Evolutionary conservation across 2,113 vertebrate genomes (phyloP).

Genomic region (Glaucidium brasilianum): DNA sequence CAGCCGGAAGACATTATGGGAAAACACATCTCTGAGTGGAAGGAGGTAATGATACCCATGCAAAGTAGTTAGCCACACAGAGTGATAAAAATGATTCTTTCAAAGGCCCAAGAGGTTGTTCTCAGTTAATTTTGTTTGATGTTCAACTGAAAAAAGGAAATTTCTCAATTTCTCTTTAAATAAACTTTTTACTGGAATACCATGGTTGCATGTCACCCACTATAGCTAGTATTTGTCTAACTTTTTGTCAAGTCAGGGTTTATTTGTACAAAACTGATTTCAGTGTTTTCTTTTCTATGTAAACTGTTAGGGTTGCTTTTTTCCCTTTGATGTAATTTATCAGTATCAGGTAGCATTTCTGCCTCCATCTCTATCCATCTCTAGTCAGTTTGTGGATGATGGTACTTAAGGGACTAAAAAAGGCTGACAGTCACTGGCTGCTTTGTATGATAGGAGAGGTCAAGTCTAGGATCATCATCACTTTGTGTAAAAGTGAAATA

Average conservation of each 20-base stretch:
- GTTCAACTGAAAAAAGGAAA: neutral
- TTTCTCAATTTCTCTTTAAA: neutral
- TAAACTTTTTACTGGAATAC: neutral
- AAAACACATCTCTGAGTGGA: neutral
- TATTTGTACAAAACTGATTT: constrained; percentile 27
- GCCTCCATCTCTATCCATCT: neutral
- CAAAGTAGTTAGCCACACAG: neutral
- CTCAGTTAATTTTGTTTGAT: neutral
- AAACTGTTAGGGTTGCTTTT: neutral
- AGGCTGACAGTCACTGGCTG: neutral
- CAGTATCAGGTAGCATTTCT: neutral
- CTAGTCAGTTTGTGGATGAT: neutral
- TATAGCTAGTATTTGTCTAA: neutral
- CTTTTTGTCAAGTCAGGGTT: constrained; percentile 16
- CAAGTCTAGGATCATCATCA: neutral
- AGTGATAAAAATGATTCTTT: neutral
- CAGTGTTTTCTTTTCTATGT: neutral
- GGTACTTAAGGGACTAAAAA: neutral
- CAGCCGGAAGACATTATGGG: neutral
- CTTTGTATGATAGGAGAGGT: neutral
- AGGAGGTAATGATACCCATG: neutral
- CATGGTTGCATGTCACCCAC: neutral
- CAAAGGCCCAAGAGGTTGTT: neutral
- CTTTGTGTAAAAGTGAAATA: neutral
- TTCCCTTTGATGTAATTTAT: constrained; percentile 23